A percentile compares a stretch with the other conserved stretches of the same genome.
phyloP scores from a whole-genome alignment of 2,888 invertebrate genomes.

The Eumacrocentrus americanus region DNA sequence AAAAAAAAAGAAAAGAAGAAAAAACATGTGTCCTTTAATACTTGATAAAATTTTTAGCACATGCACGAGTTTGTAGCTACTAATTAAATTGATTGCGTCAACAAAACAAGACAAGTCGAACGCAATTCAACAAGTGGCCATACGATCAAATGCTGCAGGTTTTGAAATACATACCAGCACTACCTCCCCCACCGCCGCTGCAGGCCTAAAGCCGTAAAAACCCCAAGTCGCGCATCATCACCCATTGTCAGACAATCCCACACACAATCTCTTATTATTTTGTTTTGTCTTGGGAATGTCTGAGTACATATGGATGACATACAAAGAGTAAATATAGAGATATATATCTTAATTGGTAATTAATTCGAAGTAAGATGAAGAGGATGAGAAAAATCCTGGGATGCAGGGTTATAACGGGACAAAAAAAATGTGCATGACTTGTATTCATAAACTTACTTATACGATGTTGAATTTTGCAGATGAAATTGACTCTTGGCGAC shows the following conservation, averaged over 20 bases:
- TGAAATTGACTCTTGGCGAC: background rate
- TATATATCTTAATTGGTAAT: too few relatives aligned
- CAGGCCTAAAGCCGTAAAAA: too few relatives aligned
- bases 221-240: too few relatives aligned
- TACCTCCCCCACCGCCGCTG: background rate
- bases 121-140: conserved; percentile 20
- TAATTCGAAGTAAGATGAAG: too few relatives aligned
- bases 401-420: conserved; percentile 10
- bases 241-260: too few relatives aligned
- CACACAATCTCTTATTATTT: too few relatives aligned
- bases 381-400: too few relatives aligned
- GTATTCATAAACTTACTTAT: background rate
- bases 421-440: background rate
- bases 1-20: background rate
- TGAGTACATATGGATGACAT: too few relatives aligned
- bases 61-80: background rate
- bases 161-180: background rate
- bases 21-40: background rate
- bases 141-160: background rate
- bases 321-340: too few relatives aligned
- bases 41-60: too few relatives aligned
- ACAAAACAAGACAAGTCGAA: background rate
- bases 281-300: too few relatives aligned
- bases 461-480: background rate
- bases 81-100: background rate